A percentile compares a stretch with the other conserved stretches of the same genome.
These are phyloP conservation scores for Tauraco erythrolophus DNA, from an alignment of 2,113 vertebrate species.

Conservation along the genomic window DNA sequence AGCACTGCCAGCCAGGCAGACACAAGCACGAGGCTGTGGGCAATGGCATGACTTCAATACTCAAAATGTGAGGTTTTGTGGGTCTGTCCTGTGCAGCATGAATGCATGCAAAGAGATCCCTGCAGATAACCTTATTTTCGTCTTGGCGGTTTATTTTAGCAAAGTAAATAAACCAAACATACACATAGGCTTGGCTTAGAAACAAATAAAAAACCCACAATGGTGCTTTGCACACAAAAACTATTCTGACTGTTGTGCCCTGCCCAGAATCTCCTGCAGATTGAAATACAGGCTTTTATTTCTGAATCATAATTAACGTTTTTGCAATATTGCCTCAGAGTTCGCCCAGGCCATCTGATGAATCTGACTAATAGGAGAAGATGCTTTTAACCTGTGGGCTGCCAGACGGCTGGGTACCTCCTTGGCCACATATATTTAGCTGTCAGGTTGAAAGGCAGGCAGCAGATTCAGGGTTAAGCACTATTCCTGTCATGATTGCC, in stretches of 20 bases:
- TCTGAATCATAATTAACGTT: slow-evolving; percentile 60
- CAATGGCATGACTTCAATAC: not conserved
- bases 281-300: slow-evolving; percentile 42
- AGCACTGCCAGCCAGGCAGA: not conserved
- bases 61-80: not conserved
- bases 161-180: not conserved
- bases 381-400: slow-evolving; percentile 64
- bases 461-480: slow-evolving; percentile 76
- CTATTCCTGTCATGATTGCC: slow-evolving; percentile 75
- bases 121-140: not conserved
- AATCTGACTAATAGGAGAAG: slow-evolving; percentile 54
- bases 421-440: not conserved
- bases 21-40: not conserved
- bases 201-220: not conserved
- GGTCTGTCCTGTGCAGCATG: not conserved
- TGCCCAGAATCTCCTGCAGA: slow-evolving; percentile 21
- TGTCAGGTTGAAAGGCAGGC: slow-evolving; percentile 48
- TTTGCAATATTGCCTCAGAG: slow-evolving; percentile 67
- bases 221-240: not conserved
- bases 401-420: slow-evolving; percentile 29
- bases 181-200: not conserved
- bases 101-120: not conserved
- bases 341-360: slow-evolving; percentile 30
- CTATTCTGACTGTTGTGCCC: not conserved
- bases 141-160: not conserved